phyloP scores from a whole-genome alignment of 2,888 invertebrate genomes.

The Leptinotarsa juncta region DNA sequence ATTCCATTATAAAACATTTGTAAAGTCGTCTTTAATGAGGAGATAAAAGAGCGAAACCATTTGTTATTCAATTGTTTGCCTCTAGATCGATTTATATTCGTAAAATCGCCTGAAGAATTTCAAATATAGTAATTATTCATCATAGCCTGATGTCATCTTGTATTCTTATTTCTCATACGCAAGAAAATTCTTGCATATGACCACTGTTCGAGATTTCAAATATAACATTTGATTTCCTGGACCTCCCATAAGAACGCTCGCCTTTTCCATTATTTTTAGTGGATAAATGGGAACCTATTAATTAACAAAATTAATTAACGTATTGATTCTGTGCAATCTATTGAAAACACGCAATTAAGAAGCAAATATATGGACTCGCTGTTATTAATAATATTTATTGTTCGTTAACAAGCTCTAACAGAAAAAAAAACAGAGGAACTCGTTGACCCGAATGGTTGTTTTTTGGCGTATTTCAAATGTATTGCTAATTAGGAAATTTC shows the following conservation, averaged over 20 bases:
- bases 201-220: neutral
- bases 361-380: neutral
- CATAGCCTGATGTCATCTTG: neutral
- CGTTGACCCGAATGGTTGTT: neutral
- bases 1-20: neutral
- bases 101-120: neutral
- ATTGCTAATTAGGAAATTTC: conserved; percentile 5
- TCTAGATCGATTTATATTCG: neutral
- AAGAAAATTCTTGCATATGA: neutral
- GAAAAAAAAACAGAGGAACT: conserved; percentile 1
- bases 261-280: conserved; percentile 3
- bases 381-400: conserved; percentile 13
- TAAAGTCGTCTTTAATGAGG: neutral
- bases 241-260: neutral
- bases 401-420: conserved; percentile 12
- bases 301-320: conserved; percentile 3
- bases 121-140: neutral
- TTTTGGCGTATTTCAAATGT: conserved; percentile 8
- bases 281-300: neutral
- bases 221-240: no score
- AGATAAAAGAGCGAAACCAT: neutral
- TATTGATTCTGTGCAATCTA: neutral
- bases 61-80: conserved; percentile 1
- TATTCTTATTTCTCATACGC: neutral
- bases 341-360: neutral